phyloP scores from a whole-genome alignment of 2,888 invertebrate species.

The Thymelicus lineola region DNA sequence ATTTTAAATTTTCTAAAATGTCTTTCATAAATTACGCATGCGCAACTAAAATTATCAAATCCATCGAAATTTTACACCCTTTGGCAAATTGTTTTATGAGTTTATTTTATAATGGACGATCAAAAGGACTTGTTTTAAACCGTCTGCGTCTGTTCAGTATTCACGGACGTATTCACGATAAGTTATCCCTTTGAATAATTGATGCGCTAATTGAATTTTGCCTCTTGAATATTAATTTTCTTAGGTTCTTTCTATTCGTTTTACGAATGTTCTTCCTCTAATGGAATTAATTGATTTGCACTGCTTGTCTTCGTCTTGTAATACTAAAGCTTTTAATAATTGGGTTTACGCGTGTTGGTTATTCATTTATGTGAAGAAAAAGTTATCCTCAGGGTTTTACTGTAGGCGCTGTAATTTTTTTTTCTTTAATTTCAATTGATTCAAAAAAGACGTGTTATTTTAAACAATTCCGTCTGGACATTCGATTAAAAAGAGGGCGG shows the following conservation, averaged over 20 bases:
- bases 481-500: too few relatives aligned
- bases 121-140: constrained; percentile 8
- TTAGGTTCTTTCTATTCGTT: constrained; percentile 26
- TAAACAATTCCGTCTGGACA: too few relatives aligned
- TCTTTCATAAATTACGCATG: too few relatives aligned
- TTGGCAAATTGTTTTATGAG: neutral
- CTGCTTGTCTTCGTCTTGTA: constrained; percentile 5
- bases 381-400: too few relatives aligned
- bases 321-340: constrained; percentile 17
- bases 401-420: too few relatives aligned
- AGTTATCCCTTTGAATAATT: constrained; percentile 32
- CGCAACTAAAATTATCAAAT: neutral
- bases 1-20: too few relatives aligned
- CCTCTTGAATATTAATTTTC: constrained; percentile 30
- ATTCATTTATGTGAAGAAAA: neutral
- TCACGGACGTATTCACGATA: constrained; percentile 18
- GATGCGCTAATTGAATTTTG: constrained; percentile 31
- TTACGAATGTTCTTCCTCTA: constrained; percentile 6
- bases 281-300: constrained; percentile 30
- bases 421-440: too few relatives aligned
- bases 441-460: too few relatives aligned
- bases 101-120: constrained; percentile 7
- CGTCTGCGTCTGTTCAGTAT: constrained; percentile 18
- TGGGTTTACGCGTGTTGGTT: constrained; percentile 13
- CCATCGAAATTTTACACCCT: neutral